These are phyloP conservation scores for Lamellibrachia satsuma DNA, from an alignment of 2,888 invertebrate species.

Conservation along the genomic window DNA sequence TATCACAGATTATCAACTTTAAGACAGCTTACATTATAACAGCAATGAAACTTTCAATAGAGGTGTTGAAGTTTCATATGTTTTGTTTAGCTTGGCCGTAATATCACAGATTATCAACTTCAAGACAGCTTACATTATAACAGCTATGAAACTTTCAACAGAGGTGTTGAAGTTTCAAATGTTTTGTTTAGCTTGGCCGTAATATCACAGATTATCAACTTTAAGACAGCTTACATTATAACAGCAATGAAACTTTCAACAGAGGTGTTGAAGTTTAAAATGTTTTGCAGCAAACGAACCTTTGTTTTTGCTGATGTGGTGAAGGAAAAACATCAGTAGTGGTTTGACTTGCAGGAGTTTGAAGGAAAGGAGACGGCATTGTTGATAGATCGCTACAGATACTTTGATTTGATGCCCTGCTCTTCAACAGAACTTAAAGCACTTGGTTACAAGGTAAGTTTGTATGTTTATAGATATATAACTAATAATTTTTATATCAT, in stretches of 20 bases:
- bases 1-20: no score
- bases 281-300: not conserved
- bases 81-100: no score
- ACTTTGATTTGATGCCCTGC: constrained; percentile 93
- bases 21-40: not conserved
- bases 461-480: not conserved
- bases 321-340: not conserved
- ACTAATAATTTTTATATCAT: not conserved
- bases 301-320: not conserved
- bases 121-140: not conserved
- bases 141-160: not conserved
- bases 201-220: no score
- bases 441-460: constrained; percentile 67
- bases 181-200: no score
- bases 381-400: constrained; percentile 92
- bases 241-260: not conserved
- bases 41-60: not conserved
- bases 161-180: not conserved
- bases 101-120: no score
- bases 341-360: constrained; percentile 38
- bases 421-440: constrained; percentile 84
- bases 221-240: not conserved
- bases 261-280: not conserved
- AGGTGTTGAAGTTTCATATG: not conserved
- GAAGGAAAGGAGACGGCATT: constrained; percentile 93